Evolutionary conservation across 2,888 invertebrate species (phyloP).

Genomic region (Sthenelais limicola): DNA sequence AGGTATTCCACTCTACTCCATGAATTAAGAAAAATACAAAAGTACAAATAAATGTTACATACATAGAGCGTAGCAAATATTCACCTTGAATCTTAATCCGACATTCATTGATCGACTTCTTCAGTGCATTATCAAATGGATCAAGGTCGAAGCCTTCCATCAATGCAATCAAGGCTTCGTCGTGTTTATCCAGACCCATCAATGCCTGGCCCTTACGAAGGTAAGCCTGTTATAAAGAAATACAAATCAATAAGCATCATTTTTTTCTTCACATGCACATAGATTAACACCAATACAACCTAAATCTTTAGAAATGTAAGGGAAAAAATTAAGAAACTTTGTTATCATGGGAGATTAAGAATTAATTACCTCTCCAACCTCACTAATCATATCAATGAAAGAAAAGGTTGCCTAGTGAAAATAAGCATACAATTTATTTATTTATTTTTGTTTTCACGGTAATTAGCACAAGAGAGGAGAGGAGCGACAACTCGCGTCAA

Average conservation of each 20-base stretch:
- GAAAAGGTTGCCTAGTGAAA: too few relatives aligned
- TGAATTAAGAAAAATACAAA: slow-evolving; percentile 6
- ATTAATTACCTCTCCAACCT: too few relatives aligned
- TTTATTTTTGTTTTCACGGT: background rate
- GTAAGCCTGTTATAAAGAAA: slow-evolving; percentile 75
- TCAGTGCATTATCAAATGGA: slow-evolving; percentile 81
- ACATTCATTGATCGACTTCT: slow-evolving; percentile 78
- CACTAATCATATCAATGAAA: too few relatives aligned
- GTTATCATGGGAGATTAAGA: too few relatives aligned
- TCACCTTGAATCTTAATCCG: slow-evolving; percentile 11
- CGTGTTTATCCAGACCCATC: slow-evolving; percentile 81
- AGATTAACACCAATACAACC: too few relatives aligned
- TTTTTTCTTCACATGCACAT: too few relatives aligned
- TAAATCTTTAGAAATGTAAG: too few relatives aligned
- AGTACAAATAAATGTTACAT: too few relatives aligned
- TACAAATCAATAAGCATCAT: background rate
- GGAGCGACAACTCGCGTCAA: background rate
- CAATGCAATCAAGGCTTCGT: slow-evolving; percentile 85
- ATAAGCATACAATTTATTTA: too few relatives aligned
- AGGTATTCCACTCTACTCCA: background rate
- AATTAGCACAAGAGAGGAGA: background rate
- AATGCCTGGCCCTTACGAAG: slow-evolving; percentile 91
- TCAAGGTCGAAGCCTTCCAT: slow-evolving; percentile 82
- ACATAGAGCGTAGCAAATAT: slow-evolving; percentile 15
- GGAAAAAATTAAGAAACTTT: too few relatives aligned